Evolutionary conservation across 2,888 invertebrate genomes (phyloP).

Genomic region (Nineta flava): DNA sequence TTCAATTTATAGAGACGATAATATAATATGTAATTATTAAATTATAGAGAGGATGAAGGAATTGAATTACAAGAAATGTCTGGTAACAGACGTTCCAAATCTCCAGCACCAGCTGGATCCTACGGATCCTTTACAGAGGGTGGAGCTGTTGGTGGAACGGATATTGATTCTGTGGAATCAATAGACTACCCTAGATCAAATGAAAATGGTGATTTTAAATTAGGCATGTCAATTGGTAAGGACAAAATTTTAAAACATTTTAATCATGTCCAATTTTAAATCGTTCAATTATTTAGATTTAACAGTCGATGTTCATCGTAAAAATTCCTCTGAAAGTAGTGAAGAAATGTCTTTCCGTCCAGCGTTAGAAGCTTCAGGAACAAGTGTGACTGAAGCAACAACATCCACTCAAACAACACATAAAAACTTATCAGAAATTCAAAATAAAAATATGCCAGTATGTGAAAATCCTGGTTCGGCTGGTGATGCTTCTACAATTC

Average conservation of each 20-base stretch:
- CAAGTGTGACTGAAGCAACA: too few species aligned
- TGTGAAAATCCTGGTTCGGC: constrained; percentile 10
- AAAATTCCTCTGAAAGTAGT: constrained; percentile 78
- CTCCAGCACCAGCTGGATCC: constrained; percentile 44
- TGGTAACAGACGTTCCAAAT: constrained; percentile 23
- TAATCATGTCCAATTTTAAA: not conserved
- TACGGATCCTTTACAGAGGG: constrained; percentile 32
- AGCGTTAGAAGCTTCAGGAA: not conserved
- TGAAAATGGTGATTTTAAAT: constrained; percentile 15
- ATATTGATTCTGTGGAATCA: constrained; percentile 28
- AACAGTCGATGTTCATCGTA: constrained; percentile 85
- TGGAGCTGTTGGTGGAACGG: constrained; percentile 19
- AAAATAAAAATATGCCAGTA: not conserved
- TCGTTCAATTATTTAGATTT: constrained; percentile 43
- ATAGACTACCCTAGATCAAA: constrained; percentile 22
- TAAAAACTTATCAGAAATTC: not conserved
- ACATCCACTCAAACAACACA: too few species aligned
- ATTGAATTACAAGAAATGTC: constrained; percentile 66
- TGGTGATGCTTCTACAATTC: constrained; percentile 17
- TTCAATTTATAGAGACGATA: not conserved
- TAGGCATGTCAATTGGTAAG: constrained; percentile 45
- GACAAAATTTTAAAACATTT: not conserved
- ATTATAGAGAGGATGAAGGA: constrained; percentile 54
- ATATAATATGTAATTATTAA: not conserved
- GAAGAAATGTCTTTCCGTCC: constrained; percentile 44